Base-by-base conservation (phyloP, 2,888 invertebrate species). In the Drosophila heteroneura region DNA sequence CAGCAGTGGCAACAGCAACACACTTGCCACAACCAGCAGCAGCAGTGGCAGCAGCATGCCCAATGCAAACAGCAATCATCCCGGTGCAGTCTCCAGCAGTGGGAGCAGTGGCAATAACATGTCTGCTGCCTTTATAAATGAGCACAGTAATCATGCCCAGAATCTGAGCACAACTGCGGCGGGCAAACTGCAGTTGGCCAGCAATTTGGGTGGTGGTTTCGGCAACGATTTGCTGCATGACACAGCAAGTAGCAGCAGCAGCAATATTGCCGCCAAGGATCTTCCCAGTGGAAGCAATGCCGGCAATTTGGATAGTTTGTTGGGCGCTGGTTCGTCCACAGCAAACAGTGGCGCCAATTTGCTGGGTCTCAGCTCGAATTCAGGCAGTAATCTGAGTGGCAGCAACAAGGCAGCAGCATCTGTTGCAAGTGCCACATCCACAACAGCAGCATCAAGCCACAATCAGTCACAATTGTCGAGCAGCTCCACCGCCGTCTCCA, bases 111-210 rank as follows among this genome's bases (percentile, higher is more conserved):
- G 67, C 12, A 51, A 6, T 28, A 51, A 10, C 19, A 51, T 70
- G 2, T 53, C 69, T 2, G 47, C 67, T 26, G 53, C 66, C 4
- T 16, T 68, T 1, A 22, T 80, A 30, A 58, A 30, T 41, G 90
- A 85, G 39, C 83, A 75, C 16, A 79, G 81, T 28, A 90, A 85
- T 66, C 87, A 89, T 68, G 91, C 87, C 22, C 89, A 79, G 60
- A 88, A 79, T 60, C 69, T 73, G 35, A 79, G 70, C 58, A 80
- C 72, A 26, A 70, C 77, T 14, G 62, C 54, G 33, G 1, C 63
- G 33, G 78, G 73, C 3, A 85, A 85, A 66, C 39, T 77, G 32
- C 85, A 78, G 51, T 63, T 83, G 37, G 41, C 82, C 5, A 81
- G 73, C 44, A 89, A 74, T 61, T 66, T 79, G 28, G 58, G 70